Evolutionary conservation across 2,888 invertebrate species (phyloP), one percentile per base, ranked within the genome.

Genomic region (Diploptera punctata): DNA sequence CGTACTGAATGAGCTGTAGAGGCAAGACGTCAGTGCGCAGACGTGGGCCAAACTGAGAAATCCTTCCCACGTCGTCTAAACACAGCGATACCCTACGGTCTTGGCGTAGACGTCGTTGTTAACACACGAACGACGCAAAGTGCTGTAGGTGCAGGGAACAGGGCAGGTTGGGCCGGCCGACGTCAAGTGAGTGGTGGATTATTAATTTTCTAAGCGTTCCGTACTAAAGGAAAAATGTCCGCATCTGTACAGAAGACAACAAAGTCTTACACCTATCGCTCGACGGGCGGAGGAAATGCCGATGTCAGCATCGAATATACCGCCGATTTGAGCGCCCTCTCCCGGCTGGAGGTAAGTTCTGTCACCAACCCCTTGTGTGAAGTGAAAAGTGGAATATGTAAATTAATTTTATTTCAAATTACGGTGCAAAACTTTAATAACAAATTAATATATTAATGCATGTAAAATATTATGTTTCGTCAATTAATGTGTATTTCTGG

Each of bases 281-380:
- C 94, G 83, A 89, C 91, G 83, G 93, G 93, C 82, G 91, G 90
- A 81, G 88, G 87, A 75, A 82, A 83, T 78, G 92, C 94, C 86
- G 95, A 95, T 88, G 93, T 96, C 84, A 95, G 92, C 90, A 95
- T 97, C 88, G 96, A 96, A 88, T 97, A 96, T 87, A 92, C 92
- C 87, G 90, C 94, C 87, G 96, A 97, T 88, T 88, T 96, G 86
- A 94, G 93, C 87, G 93, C 95, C 86, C 91, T 97, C 86, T 92
- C 95, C 87, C 93, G 96, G 86, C 92, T 97, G 87, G 96, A 97
- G 95, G 96, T 97, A 93, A 88, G 88, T 81, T 7, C 7, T 7
- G 33, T 7, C 33, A 33, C 33, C 10, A 33, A 33, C 33, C 33
- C 10, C n/a, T 33, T 33, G 33, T 33, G 33, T 33, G 33, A 10